phyloP scores from a whole-genome alignment of 2,888 invertebrate species.

The Eupithecia vulgata region DNA sequence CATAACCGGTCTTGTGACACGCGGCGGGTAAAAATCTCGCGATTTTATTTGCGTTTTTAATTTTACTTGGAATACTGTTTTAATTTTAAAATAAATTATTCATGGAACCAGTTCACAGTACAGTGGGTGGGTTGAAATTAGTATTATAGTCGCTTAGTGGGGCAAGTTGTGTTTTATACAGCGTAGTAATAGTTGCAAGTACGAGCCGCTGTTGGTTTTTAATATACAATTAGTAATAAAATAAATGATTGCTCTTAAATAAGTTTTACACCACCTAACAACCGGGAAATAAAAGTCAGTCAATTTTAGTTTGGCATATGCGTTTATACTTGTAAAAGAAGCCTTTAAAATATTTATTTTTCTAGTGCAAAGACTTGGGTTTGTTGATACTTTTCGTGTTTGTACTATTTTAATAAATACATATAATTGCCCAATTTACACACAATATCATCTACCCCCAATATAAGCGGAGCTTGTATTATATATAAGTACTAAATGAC shows the following conservation, averaged over 20 bases:
- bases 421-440: too few species aligned
- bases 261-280: not conserved
- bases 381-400: too few species aligned
- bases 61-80: slow-evolving; percentile 28
- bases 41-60: slow-evolving; percentile 35
- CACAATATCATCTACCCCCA: not conserved
- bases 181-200: not conserved
- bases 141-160: slow-evolving; percentile 7
- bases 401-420: too few species aligned
- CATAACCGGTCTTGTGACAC: slow-evolving; percentile 49
- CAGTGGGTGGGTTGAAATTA: slow-evolving; percentile 27
- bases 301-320: not conserved
- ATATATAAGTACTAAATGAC: not conserved
- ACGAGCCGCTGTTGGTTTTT: not conserved
- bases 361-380: too few species aligned
- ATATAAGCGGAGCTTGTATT: not conserved
- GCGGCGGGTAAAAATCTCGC: slow-evolving; percentile 22
- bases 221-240: not conserved
- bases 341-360: not conserved
- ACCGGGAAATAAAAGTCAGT: not conserved
- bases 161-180: not conserved
- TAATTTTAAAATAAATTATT: slow-evolving; percentile 23
- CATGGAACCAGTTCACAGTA: slow-evolving; percentile 20
- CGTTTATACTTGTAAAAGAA: not conserved
- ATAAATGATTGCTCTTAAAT: not conserved